Base-by-base conservation (phyloP, 37 sponge, comb jelly and placozoan genomes). In the Ianthella basta region DNA sequence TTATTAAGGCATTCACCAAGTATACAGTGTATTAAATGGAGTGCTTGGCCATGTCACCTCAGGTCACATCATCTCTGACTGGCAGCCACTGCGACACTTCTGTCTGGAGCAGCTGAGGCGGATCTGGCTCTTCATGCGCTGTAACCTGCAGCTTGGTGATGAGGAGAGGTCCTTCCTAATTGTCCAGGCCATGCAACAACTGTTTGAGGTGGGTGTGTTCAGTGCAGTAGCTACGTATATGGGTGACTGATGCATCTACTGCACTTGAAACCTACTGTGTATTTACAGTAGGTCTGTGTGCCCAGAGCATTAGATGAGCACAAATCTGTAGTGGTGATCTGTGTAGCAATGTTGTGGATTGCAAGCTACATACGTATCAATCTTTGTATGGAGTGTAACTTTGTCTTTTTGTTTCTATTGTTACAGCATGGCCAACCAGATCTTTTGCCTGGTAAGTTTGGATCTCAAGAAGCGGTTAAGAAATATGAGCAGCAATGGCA, bases 71-170 rank as follows among this genome's bases (percentile, higher is more conserved):
- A 86, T 97, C 34, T 97, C 97, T 0, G 92, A 87, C 23, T 91
- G 94, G 97, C 66, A 87, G 73, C 86, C 91, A 6, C 65, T 94
- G 21, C 59, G 97, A 21, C 92, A 91, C 83, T 97, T 94, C 87
- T 97, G 97, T 59, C 61, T 97, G n/a, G 81, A 89, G 16, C 95
- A 97, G 67, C 65, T 97, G 79, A 39, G 81, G 59, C 89, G 92
- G 0, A 65, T 94, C 33, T 97, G 97, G 97, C 60, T 88, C 55
- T 81, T 86, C 84, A 88, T 97, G 89, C 63, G 81, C 21, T 85
- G 82, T 63, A 91, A 92, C 54, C 83, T 92, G 65, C 73, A 82
- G 23, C 68, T 94, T 14, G 86, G 88, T 24, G 92, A 94, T 8
- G 97, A 97, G 64, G 94, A 97, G 89, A 80, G 90, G 53, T 82